Evolutionary conservation across 35 echinoderm and acorn worm species (phyloP).

Genomic region (Hemicentrotus pulcherrimus): DNA sequence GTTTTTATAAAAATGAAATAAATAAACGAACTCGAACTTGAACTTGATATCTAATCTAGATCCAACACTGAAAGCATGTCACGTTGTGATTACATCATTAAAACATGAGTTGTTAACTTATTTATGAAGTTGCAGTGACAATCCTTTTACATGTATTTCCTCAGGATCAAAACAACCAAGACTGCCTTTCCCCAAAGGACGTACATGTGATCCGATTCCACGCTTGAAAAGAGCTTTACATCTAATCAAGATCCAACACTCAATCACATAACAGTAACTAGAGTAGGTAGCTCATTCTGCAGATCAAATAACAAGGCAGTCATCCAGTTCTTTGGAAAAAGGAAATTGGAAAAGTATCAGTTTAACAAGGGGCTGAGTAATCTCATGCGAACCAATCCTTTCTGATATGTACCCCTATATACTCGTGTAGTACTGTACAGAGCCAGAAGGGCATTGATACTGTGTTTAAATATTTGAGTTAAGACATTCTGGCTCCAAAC

Average conservation of each 20-base stretch:
- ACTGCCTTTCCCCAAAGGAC: not conserved
- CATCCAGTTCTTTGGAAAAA: not conserved
- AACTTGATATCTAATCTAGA: too few species aligned
- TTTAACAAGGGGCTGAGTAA: not conserved
- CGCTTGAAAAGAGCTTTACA: not conserved
- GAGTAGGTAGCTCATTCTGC: not conserved
- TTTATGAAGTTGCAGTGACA: not conserved
- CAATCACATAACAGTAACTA: not conserved
- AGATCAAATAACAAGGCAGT: not conserved
- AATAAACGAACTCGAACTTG: too few species aligned
- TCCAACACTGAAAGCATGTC: too few species aligned
- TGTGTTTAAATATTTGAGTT: too few species aligned
- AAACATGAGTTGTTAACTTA: too few species aligned
- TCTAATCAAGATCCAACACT: not conserved
- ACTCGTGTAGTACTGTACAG: too few species aligned
- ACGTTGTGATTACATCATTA: too few species aligned
- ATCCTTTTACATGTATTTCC: not conserved
- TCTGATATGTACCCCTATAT: too few species aligned
- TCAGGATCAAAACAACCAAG: not conserved
- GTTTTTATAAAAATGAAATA: too few species aligned
- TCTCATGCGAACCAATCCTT: not conserved
- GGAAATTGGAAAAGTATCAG: conserved; percentile 1
- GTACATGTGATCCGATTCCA: not conserved
- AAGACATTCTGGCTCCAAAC: too few species aligned
- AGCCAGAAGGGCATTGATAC: too few species aligned